Evolutionary conservation across 2,888 invertebrate species (phyloP).

Genomic region (Sicus ferrugineus): DNA sequence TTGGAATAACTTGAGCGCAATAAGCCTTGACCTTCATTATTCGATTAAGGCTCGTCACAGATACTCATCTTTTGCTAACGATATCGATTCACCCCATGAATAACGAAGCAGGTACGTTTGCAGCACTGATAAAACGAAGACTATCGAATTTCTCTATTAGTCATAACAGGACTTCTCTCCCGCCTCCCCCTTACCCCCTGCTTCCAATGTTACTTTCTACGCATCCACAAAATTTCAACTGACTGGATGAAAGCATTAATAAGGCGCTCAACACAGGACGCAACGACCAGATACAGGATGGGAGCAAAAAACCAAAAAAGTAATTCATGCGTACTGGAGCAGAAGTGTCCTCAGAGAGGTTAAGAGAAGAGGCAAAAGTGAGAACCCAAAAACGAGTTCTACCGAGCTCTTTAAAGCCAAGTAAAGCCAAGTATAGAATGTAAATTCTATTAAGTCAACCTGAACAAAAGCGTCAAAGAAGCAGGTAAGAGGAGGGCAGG

Average conservation of each 20-base stretch:
- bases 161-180: conserved; percentile 8
- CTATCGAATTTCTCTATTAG: conserved; percentile 4
- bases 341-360: conserved; percentile 24
- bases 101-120: neutral
- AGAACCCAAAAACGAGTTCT: conserved; percentile 3
- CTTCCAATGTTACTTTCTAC: neutral
- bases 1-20: neutral
- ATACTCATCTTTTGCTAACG: neutral
- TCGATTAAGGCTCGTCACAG: neutral
- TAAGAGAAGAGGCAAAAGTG: neutral
- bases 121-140: neutral
- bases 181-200: neutral
- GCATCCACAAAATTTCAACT: neutral
- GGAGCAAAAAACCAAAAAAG: conserved; percentile 17
- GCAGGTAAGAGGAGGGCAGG: neutral
- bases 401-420: conserved; percentile 14
- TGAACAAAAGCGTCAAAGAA: conserved; percentile 4
- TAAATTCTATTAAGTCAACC: conserved; percentile 1
- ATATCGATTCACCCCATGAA: neutral
- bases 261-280: neutral
- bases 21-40: neutral
- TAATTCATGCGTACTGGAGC: conserved; percentile 29
- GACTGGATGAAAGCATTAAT: neutral
- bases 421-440: neutral
- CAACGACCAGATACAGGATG: neutral